Conservation (phyloP, 2,888 invertebrate species). For the Petrolisthes manimaculis region DNA sequence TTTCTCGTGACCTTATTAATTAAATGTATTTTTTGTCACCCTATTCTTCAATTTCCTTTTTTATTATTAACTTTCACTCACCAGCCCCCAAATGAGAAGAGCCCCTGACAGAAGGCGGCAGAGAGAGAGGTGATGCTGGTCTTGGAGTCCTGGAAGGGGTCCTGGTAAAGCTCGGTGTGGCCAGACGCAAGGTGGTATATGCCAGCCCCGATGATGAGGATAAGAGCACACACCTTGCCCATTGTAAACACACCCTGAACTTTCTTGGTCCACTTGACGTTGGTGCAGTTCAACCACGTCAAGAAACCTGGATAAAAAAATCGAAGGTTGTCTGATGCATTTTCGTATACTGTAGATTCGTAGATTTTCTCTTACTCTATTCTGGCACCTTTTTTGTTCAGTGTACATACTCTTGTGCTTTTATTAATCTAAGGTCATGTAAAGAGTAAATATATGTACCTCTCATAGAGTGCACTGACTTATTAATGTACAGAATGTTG, state of each 20-base stretch:
- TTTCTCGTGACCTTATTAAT: too few relatives aligned
- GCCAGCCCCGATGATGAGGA: constrained; percentile 87
- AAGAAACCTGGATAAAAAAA: constrained; percentile 80
- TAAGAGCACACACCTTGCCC: constrained; percentile 88
- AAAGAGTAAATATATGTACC: too few relatives aligned
- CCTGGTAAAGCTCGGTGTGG: constrained; percentile 79
- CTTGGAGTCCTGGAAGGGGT: constrained; percentile 81
- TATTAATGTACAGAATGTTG: too few relatives aligned
- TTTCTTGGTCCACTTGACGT: constrained; percentile 94
- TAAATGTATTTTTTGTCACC: too few relatives aligned
- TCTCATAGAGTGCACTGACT: too few relatives aligned
- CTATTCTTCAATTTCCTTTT: too few relatives aligned
- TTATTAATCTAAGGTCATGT: too few relatives aligned
- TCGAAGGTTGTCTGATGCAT: constrained; percentile 77
- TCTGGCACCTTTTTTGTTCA: too few relatives aligned
- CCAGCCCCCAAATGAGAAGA: constrained; percentile 82
- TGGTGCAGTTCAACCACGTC: constrained; percentile 93
- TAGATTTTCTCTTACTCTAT: too few relatives aligned
- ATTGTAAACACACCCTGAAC: constrained; percentile 94
- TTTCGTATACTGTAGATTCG: too few relatives aligned
- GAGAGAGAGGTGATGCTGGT: constrained; percentile 76
- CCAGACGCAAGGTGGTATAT: constrained; percentile 81
- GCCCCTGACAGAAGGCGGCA: constrained; percentile 89
- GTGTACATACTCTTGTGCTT: too few relatives aligned
- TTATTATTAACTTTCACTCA: background rate